Percentiles rank a stretch among this genome's conserved stretches.
These are phyloP conservation scores for Anodontia alba DNA, from an alignment of 2,888 invertebrate species.

Conservation along the genomic window DNA sequence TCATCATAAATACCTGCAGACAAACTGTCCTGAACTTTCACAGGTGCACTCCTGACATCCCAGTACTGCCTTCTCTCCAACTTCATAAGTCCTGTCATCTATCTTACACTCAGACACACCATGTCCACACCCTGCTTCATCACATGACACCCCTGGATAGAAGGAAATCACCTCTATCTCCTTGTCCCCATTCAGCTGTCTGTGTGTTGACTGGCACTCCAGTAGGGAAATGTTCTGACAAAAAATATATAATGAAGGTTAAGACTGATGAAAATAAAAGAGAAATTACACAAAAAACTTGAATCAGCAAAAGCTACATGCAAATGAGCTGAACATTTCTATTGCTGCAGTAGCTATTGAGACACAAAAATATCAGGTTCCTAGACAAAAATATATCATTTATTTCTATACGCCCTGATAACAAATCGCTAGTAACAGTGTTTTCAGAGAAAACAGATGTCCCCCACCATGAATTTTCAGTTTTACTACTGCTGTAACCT, in stretches of 20 bases:
- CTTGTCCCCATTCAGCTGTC: constrained; percentile 53
- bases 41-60: constrained; percentile 79
- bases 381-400: no score
- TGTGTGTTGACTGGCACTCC: constrained; percentile 68
- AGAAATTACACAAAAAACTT: no score
- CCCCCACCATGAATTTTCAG: no score
- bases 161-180: constrained; percentile 73
- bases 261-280: no score
- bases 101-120: constrained; percentile 68
- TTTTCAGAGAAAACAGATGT: no score
- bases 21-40: constrained; percentile 69
- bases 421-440: no score
- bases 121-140: constrained; percentile 69
- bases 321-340: no score
- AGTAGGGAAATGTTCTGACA: constrained; percentile 54
- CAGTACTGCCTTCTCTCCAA: constrained; percentile 67
- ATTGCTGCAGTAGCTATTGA: no score
- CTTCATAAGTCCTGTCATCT: constrained; percentile 63
- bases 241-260: not conserved
- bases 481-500: no score
- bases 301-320: no score
- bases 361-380: no score
- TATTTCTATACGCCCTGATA: no score
- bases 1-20: constrained; percentile 74
- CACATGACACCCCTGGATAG: constrained; percentile 74